A percentile compares a stretch with the other conserved stretches of the same genome.
phyloP scores from a whole-genome alignment of 1,140 invertebrate genomes.

The Drosophila lacertosa region DNA sequence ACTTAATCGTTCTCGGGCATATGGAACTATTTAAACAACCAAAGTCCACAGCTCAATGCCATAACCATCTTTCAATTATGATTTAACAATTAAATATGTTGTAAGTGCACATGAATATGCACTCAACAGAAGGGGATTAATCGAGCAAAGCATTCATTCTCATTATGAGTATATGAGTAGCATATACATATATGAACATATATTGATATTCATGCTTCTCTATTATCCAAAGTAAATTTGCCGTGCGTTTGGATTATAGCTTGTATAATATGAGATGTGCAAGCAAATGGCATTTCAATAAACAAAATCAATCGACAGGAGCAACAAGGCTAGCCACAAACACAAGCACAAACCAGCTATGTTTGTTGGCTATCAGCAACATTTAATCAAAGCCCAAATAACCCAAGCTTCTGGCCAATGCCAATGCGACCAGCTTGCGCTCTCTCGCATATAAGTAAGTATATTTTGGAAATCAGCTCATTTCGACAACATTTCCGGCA shows the following conservation, averaged over 20 bases:
- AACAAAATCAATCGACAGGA: slow-evolving; percentile 49
- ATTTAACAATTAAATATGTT: slow-evolving; percentile 73
- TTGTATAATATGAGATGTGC: slow-evolving; percentile 12
- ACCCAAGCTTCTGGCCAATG: slow-evolving; percentile 37
- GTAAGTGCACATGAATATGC: slow-evolving; percentile 46
- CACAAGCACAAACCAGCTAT: background rate
- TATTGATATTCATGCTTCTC: background rate
- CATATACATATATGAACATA: background rate
- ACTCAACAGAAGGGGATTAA: slow-evolving; percentile 56
- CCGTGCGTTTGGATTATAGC: slow-evolving; percentile 2
- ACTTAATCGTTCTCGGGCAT: background rate
- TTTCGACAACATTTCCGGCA: slow-evolving; percentile 80
- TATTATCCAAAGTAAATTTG: slow-evolving; percentile 10
- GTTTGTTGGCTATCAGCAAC: slow-evolving; percentile 52
- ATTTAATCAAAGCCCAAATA: slow-evolving; percentile 69
- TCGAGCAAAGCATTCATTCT: slow-evolving; percentile 48
- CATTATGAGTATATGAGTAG: slow-evolving; percentile 38
- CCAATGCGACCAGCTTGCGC: slow-evolving; percentile 13
- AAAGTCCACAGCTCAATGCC: slow-evolving; percentile 46
- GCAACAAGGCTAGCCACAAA: slow-evolving; percentile 16
- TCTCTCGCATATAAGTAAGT: slow-evolving; percentile 33
- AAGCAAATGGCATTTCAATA: slow-evolving; percentile 55
- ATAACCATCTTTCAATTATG: slow-evolving; percentile 61
- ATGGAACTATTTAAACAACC: slow-evolving; percentile 39
- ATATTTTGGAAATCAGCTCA: slow-evolving; percentile 68